These are phyloP conservation scores for Pomatostomus ruficeps DNA, from an alignment of 2,113 vertebrate species.

Conservation along the genomic window DNA sequence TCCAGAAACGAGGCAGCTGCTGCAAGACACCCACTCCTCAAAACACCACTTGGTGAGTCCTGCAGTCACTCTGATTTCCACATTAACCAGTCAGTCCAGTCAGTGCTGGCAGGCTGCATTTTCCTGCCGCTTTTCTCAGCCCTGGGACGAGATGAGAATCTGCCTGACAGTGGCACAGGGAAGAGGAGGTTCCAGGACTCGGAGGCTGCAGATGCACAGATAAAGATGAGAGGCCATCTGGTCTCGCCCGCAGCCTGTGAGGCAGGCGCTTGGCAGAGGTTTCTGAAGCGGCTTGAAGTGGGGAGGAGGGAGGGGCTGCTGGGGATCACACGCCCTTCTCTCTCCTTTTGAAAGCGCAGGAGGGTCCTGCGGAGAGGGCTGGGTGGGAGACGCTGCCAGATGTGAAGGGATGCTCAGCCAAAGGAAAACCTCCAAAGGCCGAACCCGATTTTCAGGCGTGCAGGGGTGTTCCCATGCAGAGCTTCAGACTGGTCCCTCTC, in stretches of 20 bases:
- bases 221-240: constrained; percentile 17
- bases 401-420: neutral
- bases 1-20: neutral
- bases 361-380: neutral
- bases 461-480: neutral
- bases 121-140: neutral
- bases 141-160: neutral
- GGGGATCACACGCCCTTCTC: neutral
- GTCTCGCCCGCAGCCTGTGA: neutral
- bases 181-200: neutral
- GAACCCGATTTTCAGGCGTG: neutral
- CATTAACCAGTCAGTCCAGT: neutral
- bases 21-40: neutral
- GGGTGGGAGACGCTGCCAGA: neutral
- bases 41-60: neutral
- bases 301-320: neutral
- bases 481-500: neutral
- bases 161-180: neutral
- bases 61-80: neutral
- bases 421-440: neutral
- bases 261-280: neutral
- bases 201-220: neutral
- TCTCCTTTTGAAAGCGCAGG: neutral
- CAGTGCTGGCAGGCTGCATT: neutral
- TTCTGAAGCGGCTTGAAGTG: neutral